Base-by-base conservation (phyloP, 2,888 invertebrate genomes). In the Xanthia togata region DNA sequence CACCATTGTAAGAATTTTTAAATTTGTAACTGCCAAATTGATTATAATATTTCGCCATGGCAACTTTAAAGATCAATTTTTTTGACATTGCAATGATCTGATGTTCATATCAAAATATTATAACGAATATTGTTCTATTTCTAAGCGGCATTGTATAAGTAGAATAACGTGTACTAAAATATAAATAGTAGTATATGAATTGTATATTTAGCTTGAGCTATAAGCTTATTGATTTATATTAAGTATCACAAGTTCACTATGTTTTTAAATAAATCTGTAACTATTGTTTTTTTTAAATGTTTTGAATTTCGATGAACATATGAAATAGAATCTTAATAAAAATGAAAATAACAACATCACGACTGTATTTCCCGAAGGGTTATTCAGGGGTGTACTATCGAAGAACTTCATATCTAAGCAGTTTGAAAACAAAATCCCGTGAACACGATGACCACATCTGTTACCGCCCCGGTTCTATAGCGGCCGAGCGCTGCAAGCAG, bases 121-220 rank as follows among this genome's bases (percentile, higher is more conserved):
- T 44, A 78, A 63, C 12, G 53, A 60, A 47, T 67, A 79, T 57
- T 79, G 20, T 70, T 55, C 26, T 64, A 70, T 57, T 57, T 78
- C 0, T 78, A 79, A 70, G 79, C 57, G 20, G 50, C 53, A 68
- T 74, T 84, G 35, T 70, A 31, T 82, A 72, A 60, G 60, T 78
- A 77, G 70, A 79, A 76, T 70, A 50, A 71, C 20, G 14, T 68
- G 41, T 67, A 69, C 50, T 76, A 75, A 79, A 67, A 72, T 73
- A 81, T 84, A 84, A 84, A 84, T 84, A 84, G 50, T 80, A 84
- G 62, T 53, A 1, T 79, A 62, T 67, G 23, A 73, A 62, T 63
- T 84, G 81, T 84, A 84, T 80, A 80, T 70, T 70, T 73, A 81
- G 68, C 55, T n/a, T n/a, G n/a, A n/a, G n/a, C n/a, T n/a, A n/a